Evolutionary conservation across 2,797 vertebrate genomes (phyloP).

Genomic region (Chloroceryle amazona): DNA sequence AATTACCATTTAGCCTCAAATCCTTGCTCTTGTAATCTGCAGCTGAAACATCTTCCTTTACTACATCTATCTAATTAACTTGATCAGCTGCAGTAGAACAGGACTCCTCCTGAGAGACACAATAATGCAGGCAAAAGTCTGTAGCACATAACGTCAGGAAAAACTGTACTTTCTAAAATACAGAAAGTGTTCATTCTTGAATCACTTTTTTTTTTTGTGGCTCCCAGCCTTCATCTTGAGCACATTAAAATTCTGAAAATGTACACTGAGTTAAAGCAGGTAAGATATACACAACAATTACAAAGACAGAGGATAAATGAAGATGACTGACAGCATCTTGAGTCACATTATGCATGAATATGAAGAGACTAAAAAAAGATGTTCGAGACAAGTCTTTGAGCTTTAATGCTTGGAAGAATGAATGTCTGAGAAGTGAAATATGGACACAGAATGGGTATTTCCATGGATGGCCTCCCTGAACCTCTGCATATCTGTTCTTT

Average conservation of each 20-base stretch:
- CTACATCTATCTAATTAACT: neutral
- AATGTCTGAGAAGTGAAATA: neutral
- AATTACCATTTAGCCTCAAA: neutral
- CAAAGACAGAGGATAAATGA: slow-evolving; percentile 30
- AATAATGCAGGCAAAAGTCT: neutral
- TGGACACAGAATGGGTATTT: neutral
- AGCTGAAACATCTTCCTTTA: neutral
- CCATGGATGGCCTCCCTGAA: neutral
- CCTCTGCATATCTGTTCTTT: neutral
- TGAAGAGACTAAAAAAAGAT: neutral
- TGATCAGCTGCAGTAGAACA: neutral
- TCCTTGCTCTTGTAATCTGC: neutral
- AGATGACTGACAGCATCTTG: slow-evolving; percentile 37
- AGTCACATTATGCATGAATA: slow-evolving; percentile 13
- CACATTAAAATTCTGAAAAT: slow-evolving; percentile 9
- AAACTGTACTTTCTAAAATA: neutral
- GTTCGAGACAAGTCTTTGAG: slow-evolving; percentile 2
- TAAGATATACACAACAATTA: slow-evolving; percentile 28
- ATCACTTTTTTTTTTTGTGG: neutral
- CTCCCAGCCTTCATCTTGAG: neutral
- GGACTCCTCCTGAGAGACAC: neutral
- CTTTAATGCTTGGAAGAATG: neutral
- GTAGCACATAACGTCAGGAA: neutral
- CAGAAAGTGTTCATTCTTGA: neutral
- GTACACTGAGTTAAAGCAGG: neutral